Evolutionary conservation across 2,888 invertebrate genomes (phyloP).

Genomic region (Nycteola revayana): DNA sequence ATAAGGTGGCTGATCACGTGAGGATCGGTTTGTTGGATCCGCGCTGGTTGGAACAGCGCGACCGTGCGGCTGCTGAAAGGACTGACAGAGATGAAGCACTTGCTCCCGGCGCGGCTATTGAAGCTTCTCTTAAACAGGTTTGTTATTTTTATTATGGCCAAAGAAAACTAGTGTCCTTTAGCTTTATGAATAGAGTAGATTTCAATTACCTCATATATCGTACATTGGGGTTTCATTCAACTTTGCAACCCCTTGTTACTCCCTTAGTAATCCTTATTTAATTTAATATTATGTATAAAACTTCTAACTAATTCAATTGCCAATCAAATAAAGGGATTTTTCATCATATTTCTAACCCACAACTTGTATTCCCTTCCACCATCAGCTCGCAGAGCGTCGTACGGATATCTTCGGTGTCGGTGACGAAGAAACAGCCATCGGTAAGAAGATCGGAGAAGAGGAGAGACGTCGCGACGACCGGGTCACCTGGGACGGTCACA

Average conservation of each 20-base stretch:
- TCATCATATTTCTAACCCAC: too few species aligned
- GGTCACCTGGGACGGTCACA: slow-evolving; percentile 99
- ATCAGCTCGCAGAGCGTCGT: slow-evolving; percentile 96
- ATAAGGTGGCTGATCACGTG: slow-evolving; percentile 98
- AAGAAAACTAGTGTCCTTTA: too few species aligned
- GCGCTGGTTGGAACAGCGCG: slow-evolving; percentile 98
- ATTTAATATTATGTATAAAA: neutral
- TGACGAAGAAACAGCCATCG: slow-evolving; percentile 99
- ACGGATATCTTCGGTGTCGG: slow-evolving; percentile 99
- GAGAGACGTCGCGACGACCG: slow-evolving; percentile 93
- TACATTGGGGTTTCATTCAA: too few species aligned
- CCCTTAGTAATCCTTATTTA: too few species aligned
- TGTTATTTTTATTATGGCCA: too few species aligned
- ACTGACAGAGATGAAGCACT: slow-evolving; percentile 87
- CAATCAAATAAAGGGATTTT: too few species aligned
- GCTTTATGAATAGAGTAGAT: too few species aligned
- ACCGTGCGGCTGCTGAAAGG: slow-evolving; percentile 96
- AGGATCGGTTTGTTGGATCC: slow-evolving; percentile 97
- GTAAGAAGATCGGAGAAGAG: slow-evolving; percentile 98
- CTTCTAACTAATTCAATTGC: too few species aligned
- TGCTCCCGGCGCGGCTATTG: slow-evolving; percentile 92
- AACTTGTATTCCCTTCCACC: too few species aligned
- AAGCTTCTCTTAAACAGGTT: slow-evolving; percentile 94
- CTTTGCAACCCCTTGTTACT: too few species aligned
- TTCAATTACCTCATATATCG: too few species aligned